phyloP scores from a whole-genome alignment of 2,113 vertebrate species.

The Calidris pygmaea region DNA sequence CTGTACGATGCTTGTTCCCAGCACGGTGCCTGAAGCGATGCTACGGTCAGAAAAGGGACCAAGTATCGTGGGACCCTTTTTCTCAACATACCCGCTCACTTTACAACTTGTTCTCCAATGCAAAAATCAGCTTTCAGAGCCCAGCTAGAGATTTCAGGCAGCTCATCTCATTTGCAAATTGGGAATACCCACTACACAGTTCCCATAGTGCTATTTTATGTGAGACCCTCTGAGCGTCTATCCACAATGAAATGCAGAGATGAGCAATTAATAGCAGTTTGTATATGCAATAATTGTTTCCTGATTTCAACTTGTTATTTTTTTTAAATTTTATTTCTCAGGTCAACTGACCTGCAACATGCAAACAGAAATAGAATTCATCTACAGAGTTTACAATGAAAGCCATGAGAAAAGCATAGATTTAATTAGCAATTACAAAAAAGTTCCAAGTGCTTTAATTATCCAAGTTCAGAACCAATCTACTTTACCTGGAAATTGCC shows the following conservation, averaged over 20 bases:
- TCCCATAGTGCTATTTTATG: background rate
- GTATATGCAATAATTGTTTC: background rate
- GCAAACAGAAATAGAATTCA: background rate
- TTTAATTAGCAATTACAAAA: conserved; percentile 4
- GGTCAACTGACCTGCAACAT: background rate
- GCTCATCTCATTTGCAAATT: background rate
- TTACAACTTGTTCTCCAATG: background rate
- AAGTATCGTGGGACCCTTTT: background rate
- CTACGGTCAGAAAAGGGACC: background rate
- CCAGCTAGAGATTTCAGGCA: background rate
- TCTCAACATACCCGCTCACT: background rate
- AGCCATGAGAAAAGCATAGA: conserved; percentile 2
- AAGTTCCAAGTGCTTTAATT: conserved; percentile 31
- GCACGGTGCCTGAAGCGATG: background rate
- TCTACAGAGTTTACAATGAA: background rate
- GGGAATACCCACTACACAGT: background rate
- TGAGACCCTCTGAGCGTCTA: background rate
- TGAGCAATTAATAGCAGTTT: background rate
- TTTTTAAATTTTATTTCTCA: background rate
- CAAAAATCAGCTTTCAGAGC: background rate
- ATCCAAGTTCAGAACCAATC: conserved; percentile 17
- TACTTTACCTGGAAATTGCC: conserved; percentile 53
- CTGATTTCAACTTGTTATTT: background rate
- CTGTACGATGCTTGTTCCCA: background rate
- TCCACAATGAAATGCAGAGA: background rate